These are phyloP conservation scores for Genyomyrus donnyi DNA, from an alignment of 2,113 vertebrate species.

Conservation along the genomic window DNA sequence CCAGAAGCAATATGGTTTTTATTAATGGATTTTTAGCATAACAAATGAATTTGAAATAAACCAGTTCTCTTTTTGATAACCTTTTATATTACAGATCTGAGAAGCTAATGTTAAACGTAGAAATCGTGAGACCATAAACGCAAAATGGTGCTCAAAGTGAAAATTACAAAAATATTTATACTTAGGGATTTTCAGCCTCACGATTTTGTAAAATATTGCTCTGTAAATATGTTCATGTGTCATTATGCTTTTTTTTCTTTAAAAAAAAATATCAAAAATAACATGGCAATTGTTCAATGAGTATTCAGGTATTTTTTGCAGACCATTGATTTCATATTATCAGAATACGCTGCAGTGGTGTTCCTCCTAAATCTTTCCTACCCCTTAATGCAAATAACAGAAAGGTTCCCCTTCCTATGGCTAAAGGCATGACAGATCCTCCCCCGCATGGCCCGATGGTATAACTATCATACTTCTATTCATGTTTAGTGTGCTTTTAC, in stretches of 20 bases:
- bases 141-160: background rate
- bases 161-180: background rate
- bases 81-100: background rate
- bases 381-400: background rate
- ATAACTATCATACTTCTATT: background rate
- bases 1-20: background rate
- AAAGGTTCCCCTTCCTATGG: background rate
- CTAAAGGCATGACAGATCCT: background rate
- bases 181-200: constrained; percentile 2
- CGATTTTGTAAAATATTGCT: constrained; percentile 9
- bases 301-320: background rate
- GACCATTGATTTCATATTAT: background rate
- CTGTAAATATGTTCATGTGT: background rate
- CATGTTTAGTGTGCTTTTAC: background rate
- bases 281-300: background rate
- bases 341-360: background rate
- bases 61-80: background rate
- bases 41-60: background rate
- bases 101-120: background rate
- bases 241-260: background rate
- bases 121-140: background rate
- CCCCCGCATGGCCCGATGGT: background rate
- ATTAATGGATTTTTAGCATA: background rate
- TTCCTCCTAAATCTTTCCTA: background rate
- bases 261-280: background rate